Conservation (phyloP, 2,113 vertebrate species). For the Tupaia tana region DNA sequence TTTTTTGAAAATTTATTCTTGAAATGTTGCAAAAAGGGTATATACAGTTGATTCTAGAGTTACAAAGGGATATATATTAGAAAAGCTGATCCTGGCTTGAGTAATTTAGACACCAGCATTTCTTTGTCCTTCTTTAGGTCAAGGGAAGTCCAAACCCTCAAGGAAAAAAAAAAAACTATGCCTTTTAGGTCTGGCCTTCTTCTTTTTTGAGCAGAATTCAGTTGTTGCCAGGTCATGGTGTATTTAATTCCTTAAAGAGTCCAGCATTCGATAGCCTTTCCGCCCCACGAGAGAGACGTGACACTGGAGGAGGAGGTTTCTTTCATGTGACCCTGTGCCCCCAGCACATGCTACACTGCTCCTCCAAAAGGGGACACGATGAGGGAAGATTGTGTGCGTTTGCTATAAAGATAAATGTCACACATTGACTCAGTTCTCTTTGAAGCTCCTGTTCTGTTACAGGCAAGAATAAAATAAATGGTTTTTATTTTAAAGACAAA, state of each 20-base stretch:
- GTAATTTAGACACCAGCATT: conserved; percentile 71
- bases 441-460: conserved; percentile 75
- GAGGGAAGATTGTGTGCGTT: conserved; percentile 70
- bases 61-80: conserved; percentile 18
- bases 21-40: conserved; percentile 54
- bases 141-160: conserved; percentile 65
- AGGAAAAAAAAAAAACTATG: conserved; percentile 14
- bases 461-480: conserved; percentile 73
- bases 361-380: conserved; percentile 63
- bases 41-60: conserved; percentile 57
- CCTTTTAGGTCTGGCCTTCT: conserved; percentile 64
- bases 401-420: conserved; percentile 83
- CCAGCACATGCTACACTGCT: conserved; percentile 54
- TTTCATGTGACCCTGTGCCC: conserved; percentile 59
- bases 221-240: conserved; percentile 49
- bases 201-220: conserved; percentile 65
- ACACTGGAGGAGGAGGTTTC: conserved; percentile 62
- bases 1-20: conserved; percentile 23
- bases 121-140: conserved; percentile 76
- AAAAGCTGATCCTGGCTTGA: conserved; percentile 50
- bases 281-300: conserved; percentile 50
- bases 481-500: conserved; percentile 77
- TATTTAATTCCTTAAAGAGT: conserved; percentile 72
- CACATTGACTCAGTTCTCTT: conserved; percentile 82
- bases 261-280: conserved; percentile 34